Conservation (phyloP, 92 coral and sea anemone genomes). For the Zoanthus sansibaricus region DNA sequence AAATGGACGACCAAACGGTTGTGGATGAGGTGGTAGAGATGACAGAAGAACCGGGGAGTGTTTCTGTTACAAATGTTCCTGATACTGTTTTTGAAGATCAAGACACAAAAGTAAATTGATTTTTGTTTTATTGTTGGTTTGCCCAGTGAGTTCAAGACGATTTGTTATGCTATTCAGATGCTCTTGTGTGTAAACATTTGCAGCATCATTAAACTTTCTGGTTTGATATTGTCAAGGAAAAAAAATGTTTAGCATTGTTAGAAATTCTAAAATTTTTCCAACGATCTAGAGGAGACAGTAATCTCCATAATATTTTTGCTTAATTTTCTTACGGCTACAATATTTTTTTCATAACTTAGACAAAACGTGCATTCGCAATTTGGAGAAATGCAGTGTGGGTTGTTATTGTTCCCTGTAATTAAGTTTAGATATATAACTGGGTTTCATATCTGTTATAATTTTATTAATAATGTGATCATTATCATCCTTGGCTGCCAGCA, state of each 20-base stretch:
- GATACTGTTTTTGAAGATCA: conserved; percentile 77
- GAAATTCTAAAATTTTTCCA: background rate
- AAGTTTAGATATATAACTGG: too few relatives aligned
- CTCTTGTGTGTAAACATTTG: background rate
- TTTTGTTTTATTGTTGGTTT: background rate
- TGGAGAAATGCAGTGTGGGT: too few relatives aligned
- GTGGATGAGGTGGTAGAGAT: conserved; percentile 14
- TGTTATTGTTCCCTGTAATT: too few relatives aligned
- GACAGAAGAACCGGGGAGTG: conserved; percentile 64
- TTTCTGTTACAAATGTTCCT: conserved; percentile 92
- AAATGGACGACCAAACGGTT: conserved; percentile 24
- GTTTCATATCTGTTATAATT: too few relatives aligned
- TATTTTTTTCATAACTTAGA: too few relatives aligned
- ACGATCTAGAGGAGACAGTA: too few relatives aligned
- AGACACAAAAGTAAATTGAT: conserved; percentile 70
- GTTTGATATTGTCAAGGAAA: background rate
- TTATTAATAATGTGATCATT: too few relatives aligned
- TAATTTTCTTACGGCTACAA: too few relatives aligned
- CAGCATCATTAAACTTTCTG: background rate
- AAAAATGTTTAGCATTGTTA: background rate
- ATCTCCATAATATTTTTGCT: too few relatives aligned
- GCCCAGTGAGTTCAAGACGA: background rate
- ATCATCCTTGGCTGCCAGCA: too few relatives aligned
- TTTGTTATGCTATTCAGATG: background rate
- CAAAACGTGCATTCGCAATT: too few relatives aligned